Conservation (phyloP, 2,888 invertebrate species). For the Anoplius nigerrimus region DNA sequence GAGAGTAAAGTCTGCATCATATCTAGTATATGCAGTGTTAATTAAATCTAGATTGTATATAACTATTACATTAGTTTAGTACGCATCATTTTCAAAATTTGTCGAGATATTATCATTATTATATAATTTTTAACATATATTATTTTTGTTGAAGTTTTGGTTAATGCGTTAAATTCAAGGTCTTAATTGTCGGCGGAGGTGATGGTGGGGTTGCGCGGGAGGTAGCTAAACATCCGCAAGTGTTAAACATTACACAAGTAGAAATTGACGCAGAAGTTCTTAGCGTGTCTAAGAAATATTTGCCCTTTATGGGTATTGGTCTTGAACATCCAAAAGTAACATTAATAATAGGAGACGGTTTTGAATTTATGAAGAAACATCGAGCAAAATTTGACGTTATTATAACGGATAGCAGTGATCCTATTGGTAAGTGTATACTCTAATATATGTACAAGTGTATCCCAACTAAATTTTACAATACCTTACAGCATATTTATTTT, state of each 20-base stretch:
- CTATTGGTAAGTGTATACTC: slow-evolving; percentile 81
- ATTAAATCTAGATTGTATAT: too few relatives aligned
- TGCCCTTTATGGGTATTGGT: slow-evolving; percentile 94
- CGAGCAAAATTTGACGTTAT: slow-evolving; percentile 94
- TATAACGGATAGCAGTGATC: slow-evolving; percentile 98
- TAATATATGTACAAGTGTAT: too few relatives aligned
- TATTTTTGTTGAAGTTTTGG: too few relatives aligned
- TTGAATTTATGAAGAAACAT: slow-evolving; percentile 93
- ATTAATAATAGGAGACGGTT: slow-evolving; percentile 93
- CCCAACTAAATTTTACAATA: too few relatives aligned
- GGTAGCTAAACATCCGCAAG: slow-evolving; percentile 93
- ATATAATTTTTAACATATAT: too few relatives aligned
- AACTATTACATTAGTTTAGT: too few relatives aligned
- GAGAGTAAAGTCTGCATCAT: too few relatives aligned
- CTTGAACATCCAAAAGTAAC: slow-evolving; percentile 89
- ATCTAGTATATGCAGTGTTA: too few relatives aligned
- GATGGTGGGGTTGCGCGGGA: slow-evolving; percentile 98
- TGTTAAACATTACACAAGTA: slow-evolving; percentile 91
- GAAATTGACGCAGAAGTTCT: slow-evolving; percentile 97
- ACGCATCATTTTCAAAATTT: too few relatives aligned
- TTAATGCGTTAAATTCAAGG: slow-evolving; percentile 70
- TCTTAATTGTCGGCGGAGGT: slow-evolving; percentile 97
- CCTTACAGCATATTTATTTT: too few relatives aligned
- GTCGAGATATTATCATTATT: too few relatives aligned
- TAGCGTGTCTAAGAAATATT: slow-evolving; percentile 89